A percentile compares a stretch with the other conserved stretches of the same genome.
Conservation (phyloP, 2,113 vertebrate species). For the Pica pica region DNA sequence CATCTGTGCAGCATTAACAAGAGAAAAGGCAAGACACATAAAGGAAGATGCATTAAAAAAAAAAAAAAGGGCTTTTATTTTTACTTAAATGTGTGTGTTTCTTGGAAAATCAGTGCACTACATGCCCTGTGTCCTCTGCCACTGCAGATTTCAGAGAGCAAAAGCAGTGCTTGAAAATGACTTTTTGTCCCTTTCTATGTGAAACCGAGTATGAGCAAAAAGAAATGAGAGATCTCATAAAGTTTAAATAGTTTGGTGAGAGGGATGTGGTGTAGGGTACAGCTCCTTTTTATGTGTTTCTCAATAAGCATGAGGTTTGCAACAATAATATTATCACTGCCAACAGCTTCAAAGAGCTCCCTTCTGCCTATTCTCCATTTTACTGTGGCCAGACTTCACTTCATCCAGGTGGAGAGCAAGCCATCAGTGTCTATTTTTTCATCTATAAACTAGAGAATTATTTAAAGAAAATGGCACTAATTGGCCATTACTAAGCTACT, state of each 20-base stretch:
- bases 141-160: background rate
- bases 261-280: background rate
- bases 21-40: background rate
- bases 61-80: background rate
- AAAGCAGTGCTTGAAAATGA: background rate
- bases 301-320: background rate
- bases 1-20: conserved; percentile 12
- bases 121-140: background rate
- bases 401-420: background rate
- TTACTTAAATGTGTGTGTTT: background rate
- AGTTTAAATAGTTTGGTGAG: background rate
- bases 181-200: background rate
- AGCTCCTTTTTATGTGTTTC: background rate
- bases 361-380: background rate
- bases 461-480: background rate
- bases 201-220: background rate
- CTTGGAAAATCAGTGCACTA: background rate
- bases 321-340: background rate
- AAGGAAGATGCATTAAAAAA: background rate
- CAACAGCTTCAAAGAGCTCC: background rate
- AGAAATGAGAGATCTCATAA: background rate
- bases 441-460: background rate
- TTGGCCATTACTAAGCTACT: background rate
- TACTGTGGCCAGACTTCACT: background rate
- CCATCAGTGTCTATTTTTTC: background rate